A percentile compares a stretch with the other conserved stretches of the same genome.
phyloP scores from a whole-genome alignment of 92 coral and sea anemone species.

The Metridium senile region DNA sequence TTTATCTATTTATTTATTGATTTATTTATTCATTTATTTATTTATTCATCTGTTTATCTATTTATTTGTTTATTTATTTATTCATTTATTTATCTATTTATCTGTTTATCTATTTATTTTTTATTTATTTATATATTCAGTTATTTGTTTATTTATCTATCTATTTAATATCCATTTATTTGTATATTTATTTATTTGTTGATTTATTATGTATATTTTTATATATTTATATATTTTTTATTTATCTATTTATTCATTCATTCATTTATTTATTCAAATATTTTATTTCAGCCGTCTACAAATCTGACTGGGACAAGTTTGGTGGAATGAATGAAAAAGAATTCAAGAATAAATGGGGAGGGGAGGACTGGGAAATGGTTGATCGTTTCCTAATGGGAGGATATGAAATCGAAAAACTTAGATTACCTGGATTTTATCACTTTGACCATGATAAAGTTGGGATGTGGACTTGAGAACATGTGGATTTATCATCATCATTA shows the following conservation, averaged over 20 bases:
- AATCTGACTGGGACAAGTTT: conserved; percentile 83
- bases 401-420: conserved; percentile 72
- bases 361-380: conserved; percentile 91
- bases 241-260: neutral
- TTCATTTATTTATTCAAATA: neutral
- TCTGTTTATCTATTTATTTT: neutral
- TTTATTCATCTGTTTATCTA: neutral
- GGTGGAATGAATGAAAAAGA: conserved; percentile 74
- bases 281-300: conserved; percentile 59
- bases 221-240: too few relatives aligned
- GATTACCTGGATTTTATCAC: conserved; percentile 85
- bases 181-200: neutral
- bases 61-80: too few relatives aligned
- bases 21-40: too few relatives aligned
- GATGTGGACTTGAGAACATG: conserved; percentile 57
- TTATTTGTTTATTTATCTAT: too few relatives aligned
- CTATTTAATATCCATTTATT: neutral
- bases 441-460: conserved; percentile 71
- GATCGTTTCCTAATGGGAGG: conserved; percentile 71
- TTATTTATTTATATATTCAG: neutral
- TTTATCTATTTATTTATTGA: neutral
- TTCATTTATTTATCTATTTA: neutral
- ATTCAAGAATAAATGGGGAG: conserved; percentile 81
- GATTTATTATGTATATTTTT: too few relatives aligned
- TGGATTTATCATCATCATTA: too few relatives aligned